Evolutionary conservation across 1,140 invertebrate genomes (phyloP), one percentile per base, ranked within the genome.

Genomic region (Lethrus apterus): DNA sequence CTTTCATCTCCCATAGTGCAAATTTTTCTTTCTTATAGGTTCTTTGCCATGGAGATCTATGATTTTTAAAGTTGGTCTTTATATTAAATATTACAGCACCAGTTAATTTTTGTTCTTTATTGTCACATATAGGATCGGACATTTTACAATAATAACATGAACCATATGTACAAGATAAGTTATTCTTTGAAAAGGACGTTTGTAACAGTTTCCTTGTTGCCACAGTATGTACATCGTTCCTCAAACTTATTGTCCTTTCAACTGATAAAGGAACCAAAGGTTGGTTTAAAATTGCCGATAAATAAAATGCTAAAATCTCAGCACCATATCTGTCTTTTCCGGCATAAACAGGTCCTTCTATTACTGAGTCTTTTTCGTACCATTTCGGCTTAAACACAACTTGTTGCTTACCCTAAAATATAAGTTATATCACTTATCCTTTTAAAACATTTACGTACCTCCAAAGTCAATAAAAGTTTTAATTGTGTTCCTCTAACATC

Each of bases 231-330:
- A 94, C 74, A 59, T 94, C 89, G 52, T 70, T 72, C 32, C 74
- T 72, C 2, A 94, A 61, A 66, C 89, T 78, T 8, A 97, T 70
- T 61, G 72, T 80, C 56, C 91, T 72, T 33, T 88, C 86, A 18
- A 83, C 80, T 20, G 81, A 80, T 30, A 93, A 72, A 1, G 91
- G 88, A 19, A 83, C 83, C 69, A 84, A 77, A 55, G 82, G 77
- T 41, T 92, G 73, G 42, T 83, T 81, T 11, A 96, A 66, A 14
- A 93, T 67, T 41, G 83, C 79, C 34, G 83, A 84, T 47, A 95
- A 71, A 70, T 93, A 89, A 70, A 94, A 95, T n/a, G 86, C 86
- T 55, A 88, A 83, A n/a, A 95, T 83, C 76, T 97, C 93, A n/a
- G 88, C 89, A 68, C 88, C 88, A 61, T 94, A 89, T 8, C 92